Evolutionary conservation across 2,797 vertebrate genomes (phyloP).

Genomic region (Trematomus bernacchii): DNA sequence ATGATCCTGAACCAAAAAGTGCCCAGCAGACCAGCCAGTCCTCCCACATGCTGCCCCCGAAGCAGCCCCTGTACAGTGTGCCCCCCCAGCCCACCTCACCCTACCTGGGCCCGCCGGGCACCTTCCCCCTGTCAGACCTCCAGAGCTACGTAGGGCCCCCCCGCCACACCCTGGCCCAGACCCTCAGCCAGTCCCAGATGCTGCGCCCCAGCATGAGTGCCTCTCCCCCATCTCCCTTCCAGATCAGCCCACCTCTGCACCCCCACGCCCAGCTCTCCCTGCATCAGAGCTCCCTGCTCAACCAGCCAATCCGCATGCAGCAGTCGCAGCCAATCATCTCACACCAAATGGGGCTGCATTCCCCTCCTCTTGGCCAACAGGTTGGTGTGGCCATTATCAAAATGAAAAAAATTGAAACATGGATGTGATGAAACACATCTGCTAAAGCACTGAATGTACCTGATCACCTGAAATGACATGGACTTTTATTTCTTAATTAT

Average conservation of each 20-base stretch:
- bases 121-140: conserved; percentile 95
- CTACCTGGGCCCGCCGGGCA: conserved; percentile 91
- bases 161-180: conserved; percentile 89
- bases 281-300: conserved; percentile 95
- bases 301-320: conserved; percentile 97
- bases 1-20: conserved; percentile 94
- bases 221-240: conserved; percentile 94
- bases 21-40: conserved; percentile 91
- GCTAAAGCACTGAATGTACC: neutral
- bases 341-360: conserved; percentile 96
- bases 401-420: neutral
- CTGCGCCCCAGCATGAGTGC: conserved; percentile 94
- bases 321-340: conserved; percentile 96
- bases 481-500: neutral
- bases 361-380: conserved; percentile 96
- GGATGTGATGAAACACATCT: neutral
- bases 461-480: conserved; percentile 6
- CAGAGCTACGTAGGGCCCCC: conserved; percentile 92
- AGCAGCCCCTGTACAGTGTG: conserved; percentile 94
- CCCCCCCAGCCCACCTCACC: conserved; percentile 92
- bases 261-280: conserved; percentile 93
- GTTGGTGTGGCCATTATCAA: conserved; percentile 72
- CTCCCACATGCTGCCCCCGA: conserved; percentile 93
- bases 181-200: conserved; percentile 93
- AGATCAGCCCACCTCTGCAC: conserved; percentile 95